These are phyloP conservation scores for Acrocephalus scirpaceus DNA, from an alignment of 2,797 vertebrate species.

Conservation along the genomic window DNA sequence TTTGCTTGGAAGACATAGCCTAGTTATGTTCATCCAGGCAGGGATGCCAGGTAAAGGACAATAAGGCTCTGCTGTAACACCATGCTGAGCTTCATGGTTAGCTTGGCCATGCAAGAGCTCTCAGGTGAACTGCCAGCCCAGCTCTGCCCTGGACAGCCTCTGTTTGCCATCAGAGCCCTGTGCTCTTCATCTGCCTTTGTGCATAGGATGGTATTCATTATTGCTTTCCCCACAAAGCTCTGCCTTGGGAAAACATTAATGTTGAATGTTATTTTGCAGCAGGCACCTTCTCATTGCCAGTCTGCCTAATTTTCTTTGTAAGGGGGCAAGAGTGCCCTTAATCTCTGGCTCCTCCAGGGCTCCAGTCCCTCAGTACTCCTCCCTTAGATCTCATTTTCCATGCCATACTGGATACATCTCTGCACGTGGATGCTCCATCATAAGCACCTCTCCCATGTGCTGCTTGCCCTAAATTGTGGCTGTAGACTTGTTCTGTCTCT, in stretches of 20 bases:
- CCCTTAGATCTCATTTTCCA: neutral
- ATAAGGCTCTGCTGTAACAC: neutral
- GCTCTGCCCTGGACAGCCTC: neutral
- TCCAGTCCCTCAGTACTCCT: neutral
- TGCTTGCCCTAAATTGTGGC: neutral
- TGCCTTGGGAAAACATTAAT: fast-evolving
- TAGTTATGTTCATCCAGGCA: neutral
- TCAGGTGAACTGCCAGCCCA: neutral
- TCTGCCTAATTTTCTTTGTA: neutral
- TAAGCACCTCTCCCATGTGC: neutral
- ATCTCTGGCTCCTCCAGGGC: neutral
- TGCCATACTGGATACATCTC: neutral
- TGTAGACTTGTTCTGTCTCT: neutral
- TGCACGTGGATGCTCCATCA: neutral
- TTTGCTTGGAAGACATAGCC: neutral
- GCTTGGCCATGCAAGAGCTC: neutral
- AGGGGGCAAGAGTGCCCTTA: neutral
- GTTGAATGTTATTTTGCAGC: neutral
- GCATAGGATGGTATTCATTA: neutral
- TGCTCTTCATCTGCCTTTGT: neutral
- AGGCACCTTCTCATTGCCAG: neutral
- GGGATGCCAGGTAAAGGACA: neutral
- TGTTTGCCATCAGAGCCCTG: neutral
- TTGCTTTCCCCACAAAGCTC: neutral
- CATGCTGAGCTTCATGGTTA: neutral